phyloP scores from a whole-genome alignment of 2,113 vertebrate species.

The Callipepla squamata region DNA sequence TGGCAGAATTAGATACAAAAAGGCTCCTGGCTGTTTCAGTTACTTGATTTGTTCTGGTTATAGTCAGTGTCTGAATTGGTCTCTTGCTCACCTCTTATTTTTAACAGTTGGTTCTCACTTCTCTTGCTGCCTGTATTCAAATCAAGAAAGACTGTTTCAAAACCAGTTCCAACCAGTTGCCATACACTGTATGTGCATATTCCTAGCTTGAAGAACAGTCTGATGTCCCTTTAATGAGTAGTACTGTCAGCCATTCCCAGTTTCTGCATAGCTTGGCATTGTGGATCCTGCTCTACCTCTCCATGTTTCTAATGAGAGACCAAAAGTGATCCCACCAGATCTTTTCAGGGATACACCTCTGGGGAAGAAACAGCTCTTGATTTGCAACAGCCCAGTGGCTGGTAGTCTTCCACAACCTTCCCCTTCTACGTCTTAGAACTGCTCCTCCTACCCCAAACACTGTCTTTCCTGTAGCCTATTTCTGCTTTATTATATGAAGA shows the following conservation, averaged over 20 bases:
- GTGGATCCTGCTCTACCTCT: not conserved
- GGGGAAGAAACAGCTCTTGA: not conserved
- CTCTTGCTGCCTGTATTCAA: not conserved
- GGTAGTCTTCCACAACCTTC: fast-evolving
- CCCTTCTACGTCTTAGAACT: not conserved
- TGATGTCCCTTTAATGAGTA: not conserved
- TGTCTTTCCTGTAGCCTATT: not conserved
- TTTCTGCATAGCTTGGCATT: not conserved
- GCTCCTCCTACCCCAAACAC: not conserved
- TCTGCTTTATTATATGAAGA: not conserved
- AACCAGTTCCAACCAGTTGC: not conserved
- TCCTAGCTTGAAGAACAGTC: not conserved
- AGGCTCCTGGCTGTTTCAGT: not conserved
- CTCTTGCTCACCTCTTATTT: not conserved
- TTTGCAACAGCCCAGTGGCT: not conserved
- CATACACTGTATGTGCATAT: fast-evolving
- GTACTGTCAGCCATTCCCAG: not conserved
- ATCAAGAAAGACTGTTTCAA: not conserved
- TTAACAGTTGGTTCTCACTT: not conserved
- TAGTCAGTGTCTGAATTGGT: fast-evolving
- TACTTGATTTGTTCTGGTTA: not conserved
- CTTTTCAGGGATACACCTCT: not conserved
- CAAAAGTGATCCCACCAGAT: not conserved
- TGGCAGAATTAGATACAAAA: fast-evolving
- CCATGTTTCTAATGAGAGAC: too few species aligned